These are phyloP conservation scores for Fistularia tabacaria DNA, from an alignment of 2,797 vertebrate species.

Conservation along the genomic window DNA sequence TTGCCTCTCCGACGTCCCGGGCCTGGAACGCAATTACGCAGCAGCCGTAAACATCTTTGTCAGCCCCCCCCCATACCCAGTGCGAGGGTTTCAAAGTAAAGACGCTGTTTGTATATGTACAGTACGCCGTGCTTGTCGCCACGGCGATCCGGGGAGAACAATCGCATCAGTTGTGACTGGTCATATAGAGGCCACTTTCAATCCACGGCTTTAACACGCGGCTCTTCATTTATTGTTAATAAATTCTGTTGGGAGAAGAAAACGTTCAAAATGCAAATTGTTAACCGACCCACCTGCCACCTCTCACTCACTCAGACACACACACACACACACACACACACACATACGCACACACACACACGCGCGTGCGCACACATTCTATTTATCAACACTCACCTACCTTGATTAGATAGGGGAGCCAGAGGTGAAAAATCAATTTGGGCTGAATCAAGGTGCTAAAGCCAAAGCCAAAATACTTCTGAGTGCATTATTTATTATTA, in stretches of 20 bases:
- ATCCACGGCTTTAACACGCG: conserved; percentile 40
- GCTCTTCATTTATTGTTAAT: conserved; percentile 57
- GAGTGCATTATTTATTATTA: conserved; percentile 48
- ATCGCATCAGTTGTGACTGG: conserved; percentile 38
- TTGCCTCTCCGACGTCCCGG: too few species aligned
- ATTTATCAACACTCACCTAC: conserved; percentile 36
- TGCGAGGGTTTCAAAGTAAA: too few species aligned
- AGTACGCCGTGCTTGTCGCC: conserved; percentile 28
- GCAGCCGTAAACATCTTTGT: not conserved
- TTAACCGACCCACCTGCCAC: conserved; percentile 32
- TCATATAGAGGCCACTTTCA: conserved; percentile 38
- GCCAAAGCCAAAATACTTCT: conserved; percentile 42
- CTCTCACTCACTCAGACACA: conserved; percentile 9
- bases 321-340: conserved; percentile 18
- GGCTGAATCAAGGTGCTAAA: conserved; percentile 47
- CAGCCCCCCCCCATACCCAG: too few species aligned
- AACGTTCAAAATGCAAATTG: conserved; percentile 75
- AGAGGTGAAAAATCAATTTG: conserved; percentile 58
- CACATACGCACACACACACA: conserved; percentile 16
- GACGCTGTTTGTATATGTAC: conserved; percentile 33
- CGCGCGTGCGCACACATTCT: not conserved
- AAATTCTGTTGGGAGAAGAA: conserved; percentile 54
- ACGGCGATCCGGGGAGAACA: conserved; percentile 25
- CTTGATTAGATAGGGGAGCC: conserved; percentile 53
- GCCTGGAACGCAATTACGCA: too few species aligned